Evolutionary conservation across 2,888 invertebrate genomes (phyloP), one percentile per base, ranked within the genome.

Genomic region (Zonitis immaculata): DNA sequence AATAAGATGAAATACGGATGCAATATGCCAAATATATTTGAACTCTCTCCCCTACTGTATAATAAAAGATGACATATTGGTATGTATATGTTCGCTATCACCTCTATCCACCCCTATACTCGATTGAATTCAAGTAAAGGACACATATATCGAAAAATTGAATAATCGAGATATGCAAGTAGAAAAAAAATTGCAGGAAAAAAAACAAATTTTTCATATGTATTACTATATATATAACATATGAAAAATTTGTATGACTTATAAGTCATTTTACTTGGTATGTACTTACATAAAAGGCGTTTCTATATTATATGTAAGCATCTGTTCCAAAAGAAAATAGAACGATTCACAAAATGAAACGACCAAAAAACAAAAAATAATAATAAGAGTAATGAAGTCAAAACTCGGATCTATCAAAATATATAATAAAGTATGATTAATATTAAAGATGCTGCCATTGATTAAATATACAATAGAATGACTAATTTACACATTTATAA

Each of bases 11-110:
- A 63, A 57, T 54, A 54, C 54, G 57, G 54, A 53, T 48, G 60
- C 59, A 63, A 64, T 63, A 61, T 59, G 52, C n/a, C 11, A 54
- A 56, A 52, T 55, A 58, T 55, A 59, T 52, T 48, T 51, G 47
- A 47, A 49, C 14, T 54, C 48, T 54, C 54, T 56, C 54, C 52
- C 48, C 48, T 53, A 32, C 2, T 32, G 14, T 32, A 14, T 57
- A 56, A 59, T 54, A 53, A 49, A 56, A 52, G 51, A 63, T 65
- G 63, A 65, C 59, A 65, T 65, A 65, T 62, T 62, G 65, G 58
- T 59, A 11, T n/a, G n/a, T n/a, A n/a, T n/a, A n/a, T n/a, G 7
- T 32, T 7, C 14, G 6, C 14, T 32, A 14, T 32, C 32, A 32
- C 32, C 32, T 32, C 12, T 32, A 32, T 32, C 3, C n/a, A 25